These are phyloP conservation scores for Canis aureus DNA, from an alignment of 2,113 vertebrate species.

Conservation along the genomic window DNA sequence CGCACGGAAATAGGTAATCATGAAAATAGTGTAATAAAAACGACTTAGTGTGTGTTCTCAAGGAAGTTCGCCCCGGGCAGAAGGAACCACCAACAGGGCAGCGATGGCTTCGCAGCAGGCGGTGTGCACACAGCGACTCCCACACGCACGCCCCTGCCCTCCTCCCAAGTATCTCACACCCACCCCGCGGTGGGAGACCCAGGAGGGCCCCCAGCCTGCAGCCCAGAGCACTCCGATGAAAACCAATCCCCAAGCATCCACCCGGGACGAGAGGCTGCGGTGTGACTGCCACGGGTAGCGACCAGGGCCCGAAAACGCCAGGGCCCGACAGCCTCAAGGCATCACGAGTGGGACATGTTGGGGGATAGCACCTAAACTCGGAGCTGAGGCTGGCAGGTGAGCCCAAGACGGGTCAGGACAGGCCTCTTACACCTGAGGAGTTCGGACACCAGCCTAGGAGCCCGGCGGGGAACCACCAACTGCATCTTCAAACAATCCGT, in stretches of 20 bases:
- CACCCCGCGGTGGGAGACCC: rapidly evolving
- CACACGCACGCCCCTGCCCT: too few relatives aligned
- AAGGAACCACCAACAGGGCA: not conserved
- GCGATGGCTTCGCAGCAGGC: not conserved
- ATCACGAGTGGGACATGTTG: not conserved
- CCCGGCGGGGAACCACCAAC: not conserved
- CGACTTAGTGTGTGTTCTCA: not conserved
- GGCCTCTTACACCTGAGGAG: not conserved
- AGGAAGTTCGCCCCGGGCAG: not conserved
- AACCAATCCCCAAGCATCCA: not conserved
- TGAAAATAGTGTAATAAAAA: not conserved
- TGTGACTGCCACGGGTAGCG: not conserved
- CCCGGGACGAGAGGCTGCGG: not conserved
- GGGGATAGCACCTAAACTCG: not conserved
- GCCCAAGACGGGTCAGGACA: not conserved
- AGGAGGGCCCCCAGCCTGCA: not conserved
- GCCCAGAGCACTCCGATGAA: not conserved
- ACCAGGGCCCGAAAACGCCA: not conserved
- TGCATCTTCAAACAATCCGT: not conserved
- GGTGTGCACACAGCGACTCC: too few relatives aligned
- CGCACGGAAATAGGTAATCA: not conserved
- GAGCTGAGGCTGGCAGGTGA: not conserved
- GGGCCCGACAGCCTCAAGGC: not conserved
- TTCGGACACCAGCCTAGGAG: not conserved
- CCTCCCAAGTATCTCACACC: too few relatives aligned